These are phyloP conservation scores for Galeopsomyia nigrocyanea DNA, from an alignment of 2,888 invertebrate species.

Conservation along the genomic window DNA sequence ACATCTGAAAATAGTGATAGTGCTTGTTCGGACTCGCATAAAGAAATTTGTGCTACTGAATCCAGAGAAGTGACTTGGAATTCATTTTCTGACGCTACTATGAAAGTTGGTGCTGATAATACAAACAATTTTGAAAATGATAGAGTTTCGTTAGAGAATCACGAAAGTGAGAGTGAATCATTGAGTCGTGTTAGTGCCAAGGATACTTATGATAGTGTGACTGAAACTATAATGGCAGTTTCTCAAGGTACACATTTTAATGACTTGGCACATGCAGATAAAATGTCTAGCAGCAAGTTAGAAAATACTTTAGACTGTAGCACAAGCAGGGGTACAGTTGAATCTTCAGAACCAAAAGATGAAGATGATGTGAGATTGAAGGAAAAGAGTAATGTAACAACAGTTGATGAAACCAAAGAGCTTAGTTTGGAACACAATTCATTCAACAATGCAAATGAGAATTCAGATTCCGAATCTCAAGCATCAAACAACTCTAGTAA, in stretches of 20 bases:
- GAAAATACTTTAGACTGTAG: neutral
- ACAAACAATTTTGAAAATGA: conserved; percentile 50
- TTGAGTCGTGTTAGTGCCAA: conserved; percentile 33
- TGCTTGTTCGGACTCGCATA: conserved; percentile 44
- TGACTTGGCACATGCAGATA: conserved; percentile 45
- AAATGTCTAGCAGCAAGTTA: neutral
- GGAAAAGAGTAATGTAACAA: conserved; percentile 13
- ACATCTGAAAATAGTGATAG: conserved; percentile 29
- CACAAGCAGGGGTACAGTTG: conserved; percentile 19
- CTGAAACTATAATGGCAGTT: conserved; percentile 61
- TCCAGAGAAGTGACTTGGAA: conserved; percentile 13
- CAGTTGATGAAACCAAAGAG: conserved; percentile 48
- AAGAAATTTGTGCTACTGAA: conserved; percentile 31
- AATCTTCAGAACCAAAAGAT: conserved; percentile 46
- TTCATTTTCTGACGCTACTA: conserved; percentile 49
- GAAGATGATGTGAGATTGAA: conserved; percentile 48
- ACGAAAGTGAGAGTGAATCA: conserved; percentile 23
- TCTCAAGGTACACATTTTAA: conserved; percentile 50
- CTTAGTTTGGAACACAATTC: conserved; percentile 39
- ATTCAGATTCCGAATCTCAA: conserved; percentile 48
- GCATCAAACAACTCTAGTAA: conserved; percentile 50
- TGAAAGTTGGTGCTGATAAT: conserved; percentile 58
- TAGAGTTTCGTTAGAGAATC: conserved; percentile 4
- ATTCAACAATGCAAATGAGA: conserved; percentile 23
- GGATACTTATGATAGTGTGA: conserved; percentile 56